Conservation (phyloP, 2,113 vertebrate genomes). For the Catharus fuscescens region DNA sequence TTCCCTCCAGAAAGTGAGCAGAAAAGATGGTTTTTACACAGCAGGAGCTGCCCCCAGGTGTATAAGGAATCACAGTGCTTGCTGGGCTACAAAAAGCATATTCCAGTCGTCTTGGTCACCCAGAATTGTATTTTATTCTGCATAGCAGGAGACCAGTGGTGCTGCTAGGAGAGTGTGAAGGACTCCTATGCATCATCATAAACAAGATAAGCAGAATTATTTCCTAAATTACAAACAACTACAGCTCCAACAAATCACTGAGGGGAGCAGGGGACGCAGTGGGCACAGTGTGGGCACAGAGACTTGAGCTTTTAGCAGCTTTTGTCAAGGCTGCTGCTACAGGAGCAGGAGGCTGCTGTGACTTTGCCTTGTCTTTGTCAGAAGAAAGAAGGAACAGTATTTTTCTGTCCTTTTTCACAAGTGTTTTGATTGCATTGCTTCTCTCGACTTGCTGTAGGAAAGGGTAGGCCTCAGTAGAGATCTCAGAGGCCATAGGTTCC, state of each 20-base stretch:
- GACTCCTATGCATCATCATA: conserved; percentile 37
- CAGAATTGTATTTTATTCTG: background rate
- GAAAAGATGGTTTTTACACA: background rate
- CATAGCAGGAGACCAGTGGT: conserved; percentile 9
- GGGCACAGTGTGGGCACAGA: background rate
- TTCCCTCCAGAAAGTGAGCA: background rate
- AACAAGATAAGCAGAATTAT: conserved; percentile 42
- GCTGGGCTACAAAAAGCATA: background rate
- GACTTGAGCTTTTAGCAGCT: background rate
- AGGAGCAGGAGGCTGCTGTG: background rate
- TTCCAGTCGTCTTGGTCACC: background rate
- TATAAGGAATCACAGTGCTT: background rate
- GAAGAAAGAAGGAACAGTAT: background rate
- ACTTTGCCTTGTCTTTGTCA: conserved; percentile 17
- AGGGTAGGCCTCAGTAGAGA: background rate
- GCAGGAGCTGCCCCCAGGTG: background rate
- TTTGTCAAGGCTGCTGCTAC: background rate
- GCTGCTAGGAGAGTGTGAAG: conserved; percentile 5
- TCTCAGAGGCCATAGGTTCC: background rate
- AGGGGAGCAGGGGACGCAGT: background rate
- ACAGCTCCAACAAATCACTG: conserved; percentile 6
- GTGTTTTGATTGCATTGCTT: background rate
- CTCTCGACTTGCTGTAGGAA: background rate
- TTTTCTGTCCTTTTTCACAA: background rate
- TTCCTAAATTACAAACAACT: conserved; percentile 12